These are phyloP conservation scores for Gephyroberyx darwinii DNA, from an alignment of 2,797 vertebrate genomes.

Conservation along the genomic window DNA sequence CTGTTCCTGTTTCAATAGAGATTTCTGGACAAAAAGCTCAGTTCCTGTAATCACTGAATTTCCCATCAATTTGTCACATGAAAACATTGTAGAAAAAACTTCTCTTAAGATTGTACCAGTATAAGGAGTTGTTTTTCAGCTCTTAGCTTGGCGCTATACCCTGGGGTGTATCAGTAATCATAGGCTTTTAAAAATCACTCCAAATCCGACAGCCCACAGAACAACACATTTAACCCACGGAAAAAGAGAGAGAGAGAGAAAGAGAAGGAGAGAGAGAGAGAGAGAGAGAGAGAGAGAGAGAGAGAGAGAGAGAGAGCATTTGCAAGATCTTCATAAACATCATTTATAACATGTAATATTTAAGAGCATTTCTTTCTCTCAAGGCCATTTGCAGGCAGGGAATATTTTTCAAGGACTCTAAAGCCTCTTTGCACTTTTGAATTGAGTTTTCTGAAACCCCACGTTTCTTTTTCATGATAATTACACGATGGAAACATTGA, in stretches of 20 bases:
- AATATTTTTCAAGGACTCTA: conserved; percentile 28
- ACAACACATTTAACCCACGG: conserved; percentile 25
- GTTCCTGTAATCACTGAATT: too few relatives aligned
- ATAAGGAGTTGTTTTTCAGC: conserved; percentile 37
- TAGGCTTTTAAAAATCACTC: conserved; percentile 54
- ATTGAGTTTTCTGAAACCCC: conserved; percentile 13
- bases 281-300: conserved; percentile 5
- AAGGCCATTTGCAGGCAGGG: conserved; percentile 22
- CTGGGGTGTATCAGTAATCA: conserved; percentile 49
- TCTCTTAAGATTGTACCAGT: conserved; percentile 16
- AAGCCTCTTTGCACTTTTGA: conserved; percentile 20
- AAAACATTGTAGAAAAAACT: conserved; percentile 43
- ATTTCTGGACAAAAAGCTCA: conserved; percentile 31
- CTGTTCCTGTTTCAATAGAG: conserved; percentile 16
- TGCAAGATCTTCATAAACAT: conserved; percentile 26
- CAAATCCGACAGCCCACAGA: conserved; percentile 46
- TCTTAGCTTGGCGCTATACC: conserved; percentile 16
- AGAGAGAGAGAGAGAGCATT: conserved; percentile 14
- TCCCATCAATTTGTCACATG: conserved; percentile 6
- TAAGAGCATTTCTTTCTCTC: conserved; percentile 32
- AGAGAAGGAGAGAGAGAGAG: background rate
- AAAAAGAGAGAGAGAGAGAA: background rate
- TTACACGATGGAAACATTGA: background rate
- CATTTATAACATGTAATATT: conserved; percentile 23
- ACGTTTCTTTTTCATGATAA: background rate